phyloP scores from a whole-genome alignment of 1,140 invertebrate genomes.

The Caerostris darwini region DNA sequence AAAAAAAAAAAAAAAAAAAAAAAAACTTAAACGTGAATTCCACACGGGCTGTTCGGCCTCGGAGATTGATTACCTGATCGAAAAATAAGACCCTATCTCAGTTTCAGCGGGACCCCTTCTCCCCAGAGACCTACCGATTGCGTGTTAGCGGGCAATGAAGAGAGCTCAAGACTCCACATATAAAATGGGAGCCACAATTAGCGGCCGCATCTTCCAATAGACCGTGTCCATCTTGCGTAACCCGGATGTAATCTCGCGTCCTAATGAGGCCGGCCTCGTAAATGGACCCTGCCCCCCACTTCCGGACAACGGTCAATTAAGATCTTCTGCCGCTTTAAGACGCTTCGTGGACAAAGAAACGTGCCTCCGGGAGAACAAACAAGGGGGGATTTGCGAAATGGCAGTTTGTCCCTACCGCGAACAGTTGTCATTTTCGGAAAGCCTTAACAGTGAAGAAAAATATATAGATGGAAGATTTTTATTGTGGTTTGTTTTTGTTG shows the following conservation, averaged over 20 bases:
- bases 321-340: slow-evolving; percentile 4
- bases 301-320: slow-evolving; percentile 31
- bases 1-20: no score
- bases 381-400: not conserved
- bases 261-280: slow-evolving; percentile 24
- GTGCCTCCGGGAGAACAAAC: not conserved
- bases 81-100: no score
- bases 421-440: no score
- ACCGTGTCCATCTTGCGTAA: slow-evolving; percentile 27
- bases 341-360: slow-evolving; percentile 10
- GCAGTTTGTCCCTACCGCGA: not conserved
- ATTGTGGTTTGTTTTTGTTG: no score
- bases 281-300: not conserved
- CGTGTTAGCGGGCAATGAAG: no score
- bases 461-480: no score
- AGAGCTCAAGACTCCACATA: not conserved
- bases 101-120: no score
- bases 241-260: slow-evolving; percentile 45
- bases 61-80: no score
- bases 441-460: no score
- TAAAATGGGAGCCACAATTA: slow-evolving; percentile 30
- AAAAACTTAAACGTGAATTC: no score
- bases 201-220: slow-evolving; percentile 53
- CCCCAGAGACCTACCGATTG: no score
- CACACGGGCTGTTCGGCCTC: no score